Base-by-base conservation (phyloP, 1,140 invertebrate species). In the Protaetia brevitarsis region DNA sequence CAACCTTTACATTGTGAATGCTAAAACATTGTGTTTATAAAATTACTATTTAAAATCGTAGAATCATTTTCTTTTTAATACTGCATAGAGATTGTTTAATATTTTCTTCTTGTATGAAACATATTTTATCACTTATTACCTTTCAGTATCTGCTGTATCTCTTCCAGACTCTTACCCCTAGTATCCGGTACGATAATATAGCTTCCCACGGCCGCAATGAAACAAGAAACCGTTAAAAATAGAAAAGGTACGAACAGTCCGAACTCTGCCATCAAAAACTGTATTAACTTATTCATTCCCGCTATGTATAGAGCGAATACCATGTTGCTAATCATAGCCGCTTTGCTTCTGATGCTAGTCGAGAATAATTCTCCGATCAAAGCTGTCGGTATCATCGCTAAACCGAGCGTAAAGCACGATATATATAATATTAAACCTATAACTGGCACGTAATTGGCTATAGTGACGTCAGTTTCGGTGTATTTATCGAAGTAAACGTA, bases 401-500 rank as follows among this genome's bases (percentile, higher is more conserved):
- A 58, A 7, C 76, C 75, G 26, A 76, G 65, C 7, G 74, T 68
- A 67, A 69, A 73, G 7, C 66, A 69, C 6, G 76, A n/a, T 11
- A 73, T 59, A 59, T 67, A 78, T 58, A 58, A 66, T 67, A 77
- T 58, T 68, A 78, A 67, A 31, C 71, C 74, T 6, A 69, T 60
- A 6, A 76, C 56, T 1, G 76, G 10, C 13, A 7, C 16, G 37
- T 45, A 45, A 45, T 45, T 45, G 5, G 37, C 37, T 19, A 45
- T 13, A 21, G 37, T 45, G 2, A 28, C 70, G 68, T 60, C 74
- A 67, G 66, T 36, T 27, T 21, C 29, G 8, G 59, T 77, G 79
- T 80, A 67, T 82, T 80, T 21, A 79, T 81, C 59, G 66, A 87
- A 73, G 36, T 80, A 82, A 74, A 85, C 88, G 73, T 87, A 88